Conservation (phyloP, 2,888 invertebrate genomes). For the Oithona nana region DNA sequence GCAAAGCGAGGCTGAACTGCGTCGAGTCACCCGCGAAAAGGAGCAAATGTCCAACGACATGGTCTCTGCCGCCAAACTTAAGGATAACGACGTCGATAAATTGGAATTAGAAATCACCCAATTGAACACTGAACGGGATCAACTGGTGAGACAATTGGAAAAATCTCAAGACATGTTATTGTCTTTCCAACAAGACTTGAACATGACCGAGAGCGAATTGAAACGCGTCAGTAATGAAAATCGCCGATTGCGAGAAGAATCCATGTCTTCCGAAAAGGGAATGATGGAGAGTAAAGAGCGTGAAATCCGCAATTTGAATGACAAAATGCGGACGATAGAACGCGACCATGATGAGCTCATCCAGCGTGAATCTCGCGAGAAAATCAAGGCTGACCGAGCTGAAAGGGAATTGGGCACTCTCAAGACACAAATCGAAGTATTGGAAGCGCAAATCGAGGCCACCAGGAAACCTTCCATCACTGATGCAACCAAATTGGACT, state of each 20-base stretch:
- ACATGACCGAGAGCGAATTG: conserved; percentile 58
- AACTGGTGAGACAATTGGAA: conserved; percentile 67
- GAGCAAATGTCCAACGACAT: conserved; percentile 31
- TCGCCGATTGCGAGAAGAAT: conserved; percentile 20
- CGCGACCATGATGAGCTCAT: conserved; percentile 5
- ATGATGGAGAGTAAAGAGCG: conserved; percentile 14
- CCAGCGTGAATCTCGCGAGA: conserved; percentile 6
- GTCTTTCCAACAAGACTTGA: conserved; percentile 77
- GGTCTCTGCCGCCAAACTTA: neutral
- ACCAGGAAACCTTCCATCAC: neutral
- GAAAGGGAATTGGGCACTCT: conserved; percentile 10
- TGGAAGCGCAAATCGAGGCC: conserved; percentile 6
- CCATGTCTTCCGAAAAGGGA: conserved; percentile 18
- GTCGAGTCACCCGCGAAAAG: conserved; percentile 47
- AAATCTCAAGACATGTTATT: conserved; percentile 81
- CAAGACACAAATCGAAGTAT: conserved; percentile 2
- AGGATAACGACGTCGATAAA: conserved; percentile 33
- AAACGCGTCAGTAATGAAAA: conserved; percentile 48
- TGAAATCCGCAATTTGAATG: conserved; percentile 7
- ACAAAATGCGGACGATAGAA: conserved; percentile 10
- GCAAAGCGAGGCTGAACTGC: conserved; percentile 46
- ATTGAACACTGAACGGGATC: conserved; percentile 62
- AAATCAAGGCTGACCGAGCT: conserved; percentile 13
- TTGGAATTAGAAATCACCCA: conserved; percentile 68
- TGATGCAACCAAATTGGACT: neutral